A percentile compares a stretch with the other conserved stretches of the same genome.
Evolutionary conservation across 2,888 invertebrate species (phyloP).

Genomic region (Amiota communis): DNA sequence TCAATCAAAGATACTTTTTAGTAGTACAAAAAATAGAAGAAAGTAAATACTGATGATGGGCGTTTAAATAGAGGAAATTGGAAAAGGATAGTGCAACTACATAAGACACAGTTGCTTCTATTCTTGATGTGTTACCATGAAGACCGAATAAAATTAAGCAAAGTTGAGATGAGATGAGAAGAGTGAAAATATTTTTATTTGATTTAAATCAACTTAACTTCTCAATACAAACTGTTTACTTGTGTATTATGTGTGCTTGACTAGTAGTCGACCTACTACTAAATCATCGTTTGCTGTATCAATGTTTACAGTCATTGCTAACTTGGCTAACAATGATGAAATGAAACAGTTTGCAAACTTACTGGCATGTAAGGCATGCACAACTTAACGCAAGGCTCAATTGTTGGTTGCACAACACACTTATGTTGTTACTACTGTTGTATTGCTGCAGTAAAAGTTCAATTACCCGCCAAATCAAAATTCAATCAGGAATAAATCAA

Average conservation of each 20-base stretch:
- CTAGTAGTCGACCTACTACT: neutral
- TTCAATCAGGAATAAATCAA: slow-evolving; percentile 60
- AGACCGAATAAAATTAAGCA: neutral
- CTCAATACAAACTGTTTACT: neutral
- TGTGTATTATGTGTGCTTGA: neutral
- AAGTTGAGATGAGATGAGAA: no score
- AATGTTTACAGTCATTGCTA: neutral
- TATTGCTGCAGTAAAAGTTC: slow-evolving; percentile 61
- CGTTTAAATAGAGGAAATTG: no score
- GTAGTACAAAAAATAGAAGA: no score
- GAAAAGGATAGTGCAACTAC: no score
- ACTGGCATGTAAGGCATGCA: neutral
- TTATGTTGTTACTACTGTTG: slow-evolving; percentile 25
- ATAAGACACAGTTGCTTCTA: neutral
- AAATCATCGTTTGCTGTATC: neutral
- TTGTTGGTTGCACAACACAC: neutral
- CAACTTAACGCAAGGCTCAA: neutral
- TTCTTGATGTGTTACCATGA: neutral
- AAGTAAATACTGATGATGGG: no score
- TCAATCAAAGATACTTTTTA: no score
- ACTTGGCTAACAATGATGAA: neutral
- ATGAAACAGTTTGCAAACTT: neutral
- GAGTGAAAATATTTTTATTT: neutral
- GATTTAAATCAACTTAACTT: neutral
- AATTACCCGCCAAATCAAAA: slow-evolving; percentile 70